Base-by-base conservation (phyloP, 2,113 vertebrate genomes). In the Sorex araneus region DNA sequence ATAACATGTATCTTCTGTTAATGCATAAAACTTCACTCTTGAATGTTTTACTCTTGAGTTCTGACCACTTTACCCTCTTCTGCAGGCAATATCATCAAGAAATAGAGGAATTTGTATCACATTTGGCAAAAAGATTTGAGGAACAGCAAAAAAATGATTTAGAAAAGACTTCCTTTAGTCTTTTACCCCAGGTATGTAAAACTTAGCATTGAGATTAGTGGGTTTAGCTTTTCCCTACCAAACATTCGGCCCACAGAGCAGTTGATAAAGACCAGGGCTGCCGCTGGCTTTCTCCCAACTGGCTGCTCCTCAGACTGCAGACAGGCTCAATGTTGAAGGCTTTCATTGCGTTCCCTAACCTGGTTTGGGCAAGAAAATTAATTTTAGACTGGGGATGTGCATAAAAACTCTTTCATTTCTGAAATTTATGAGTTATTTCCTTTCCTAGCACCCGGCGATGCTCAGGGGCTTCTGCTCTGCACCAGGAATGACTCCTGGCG, bases 81-180 rank as follows among this genome's bases (percentile, higher is more conserved):
- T 77, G n/a, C 90, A 99, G 99, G 97, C 98, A 98, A 8, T 99
- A 98, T 95, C 99, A 98, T 96, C 99, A 99, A 97, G 99, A 99
- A 98, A 98, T 99, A 94, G 99, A 99, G 97, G 99, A 99, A 93
- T 98, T 98, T 97, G 95, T 99, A 95, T 98, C 97, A 96, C 97
- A 90, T 96, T 98, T 99, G 96, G 98, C 98, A 96, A 97, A 98
- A 95, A 99, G 98, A 94, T 98, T 99, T 2, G 98, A 99, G 91
- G 98, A 98, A 57, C 97, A 98, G 66, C 97, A 95, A 86, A 98
- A 96, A 96, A 90, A 94, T 86, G 98, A 98, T 66, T 96, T 97
- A 87, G 98, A 98, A 95, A 98, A 97, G 78, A 97, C 98, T 0
- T 97, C 97, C 63, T 97, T 98, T 97, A 97, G 98, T 92, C 92